Evolutionary conservation across 1,140 invertebrate genomes (phyloP).

Genomic region (Nomia melanderi): DNA sequence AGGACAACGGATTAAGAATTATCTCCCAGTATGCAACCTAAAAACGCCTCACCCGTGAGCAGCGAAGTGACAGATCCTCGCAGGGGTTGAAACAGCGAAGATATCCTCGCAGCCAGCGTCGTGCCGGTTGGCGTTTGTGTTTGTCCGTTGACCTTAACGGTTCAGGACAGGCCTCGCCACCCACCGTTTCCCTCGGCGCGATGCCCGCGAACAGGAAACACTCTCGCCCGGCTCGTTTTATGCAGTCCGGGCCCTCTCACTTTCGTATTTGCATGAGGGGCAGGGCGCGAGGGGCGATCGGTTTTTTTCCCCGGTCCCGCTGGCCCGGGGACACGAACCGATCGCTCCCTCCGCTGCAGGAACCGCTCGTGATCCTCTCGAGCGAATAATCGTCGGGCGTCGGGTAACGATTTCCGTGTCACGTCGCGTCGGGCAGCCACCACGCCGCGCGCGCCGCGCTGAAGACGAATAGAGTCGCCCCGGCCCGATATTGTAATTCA

Average conservation of each 20-base stretch:
- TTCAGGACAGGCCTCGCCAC: slow-evolving; percentile 70
- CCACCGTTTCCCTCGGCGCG: slow-evolving; percentile 64
- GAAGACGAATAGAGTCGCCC: slow-evolving; percentile 21
- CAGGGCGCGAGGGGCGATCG: slow-evolving; percentile 12
- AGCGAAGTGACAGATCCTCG: too few species aligned
- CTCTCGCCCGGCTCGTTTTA: slow-evolving; percentile 69
- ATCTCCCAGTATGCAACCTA: too few species aligned
- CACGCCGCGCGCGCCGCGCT: too few species aligned
- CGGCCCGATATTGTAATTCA: slow-evolving; percentile 14
- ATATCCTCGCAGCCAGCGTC: too few species aligned
- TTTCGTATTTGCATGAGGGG: slow-evolving; percentile 77
- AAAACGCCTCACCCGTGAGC: too few species aligned
- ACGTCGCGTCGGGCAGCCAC: slow-evolving; percentile 1
- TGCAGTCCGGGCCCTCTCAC: slow-evolving; percentile 70
- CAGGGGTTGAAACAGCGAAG: too few species aligned
- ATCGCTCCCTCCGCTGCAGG: background rate
- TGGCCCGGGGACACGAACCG: background rate
- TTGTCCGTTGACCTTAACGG: slow-evolving; percentile 76
- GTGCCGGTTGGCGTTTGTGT: slow-evolving; percentile 25
- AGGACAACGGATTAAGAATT: too few species aligned
- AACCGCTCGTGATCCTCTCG: background rate
- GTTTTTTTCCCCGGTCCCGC: background rate
- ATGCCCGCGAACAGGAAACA: slow-evolving; percentile 63
- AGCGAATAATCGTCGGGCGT: slow-evolving; percentile 4
- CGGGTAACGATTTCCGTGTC: slow-evolving; percentile 28